These are phyloP conservation scores for Tolmerus cingulatus DNA, from an alignment of 2,888 invertebrate genomes.

Conservation along the genomic window DNA sequence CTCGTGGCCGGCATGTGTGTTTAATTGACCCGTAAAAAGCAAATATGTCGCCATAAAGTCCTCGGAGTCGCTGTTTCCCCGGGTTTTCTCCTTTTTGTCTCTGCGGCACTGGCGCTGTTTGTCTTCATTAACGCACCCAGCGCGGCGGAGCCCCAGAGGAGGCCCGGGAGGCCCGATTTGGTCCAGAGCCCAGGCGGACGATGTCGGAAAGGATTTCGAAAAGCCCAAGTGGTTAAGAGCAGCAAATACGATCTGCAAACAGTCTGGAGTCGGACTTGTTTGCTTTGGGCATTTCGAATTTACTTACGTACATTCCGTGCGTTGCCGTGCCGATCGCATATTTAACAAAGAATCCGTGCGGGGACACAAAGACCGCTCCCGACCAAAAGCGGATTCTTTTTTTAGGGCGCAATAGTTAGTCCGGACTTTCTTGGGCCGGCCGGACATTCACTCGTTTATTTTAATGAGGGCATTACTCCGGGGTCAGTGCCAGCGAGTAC, in stretches of 20 bases:
- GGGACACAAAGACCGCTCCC: background rate
- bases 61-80: background rate
- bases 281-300: constrained; percentile 4
- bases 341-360: background rate
- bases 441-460: background rate
- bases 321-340: background rate
- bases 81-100: background rate
- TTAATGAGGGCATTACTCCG: background rate
- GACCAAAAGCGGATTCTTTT: background rate
- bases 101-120: background rate
- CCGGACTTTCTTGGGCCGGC: background rate
- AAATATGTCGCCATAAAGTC: constrained; percentile 35
- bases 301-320: background rate
- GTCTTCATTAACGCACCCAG: background rate
- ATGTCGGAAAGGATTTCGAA: constrained; percentile 5
- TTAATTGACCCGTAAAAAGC: constrained; percentile 26
- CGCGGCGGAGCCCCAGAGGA: background rate
- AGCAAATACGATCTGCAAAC: constrained; percentile 10
- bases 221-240: constrained; percentile 5
- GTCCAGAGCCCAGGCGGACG: background rate
- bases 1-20: background rate
- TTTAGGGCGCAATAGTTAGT: background rate
- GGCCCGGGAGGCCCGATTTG: background rate
- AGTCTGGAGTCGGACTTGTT: constrained; percentile 4
- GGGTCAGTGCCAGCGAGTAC: background rate